Evolutionary conservation across 37 sponge, comb jelly and placozoan species (phyloP), one percentile per base, ranked within the genome.

Genomic region (Chondrilla cf. caribensis): DNA sequence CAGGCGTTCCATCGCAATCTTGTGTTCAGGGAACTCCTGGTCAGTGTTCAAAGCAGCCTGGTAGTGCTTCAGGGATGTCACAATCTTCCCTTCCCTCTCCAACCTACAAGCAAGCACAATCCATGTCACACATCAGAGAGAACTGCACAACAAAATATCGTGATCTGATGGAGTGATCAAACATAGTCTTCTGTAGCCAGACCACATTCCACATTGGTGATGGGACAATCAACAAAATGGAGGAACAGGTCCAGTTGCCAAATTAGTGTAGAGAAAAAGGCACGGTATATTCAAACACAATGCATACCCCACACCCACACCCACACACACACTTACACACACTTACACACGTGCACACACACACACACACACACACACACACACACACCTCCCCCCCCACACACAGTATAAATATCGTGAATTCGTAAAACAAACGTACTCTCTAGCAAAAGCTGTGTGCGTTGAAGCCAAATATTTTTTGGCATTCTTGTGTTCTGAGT

Each of bases 391-490:
- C 8, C 21, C 3, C 26, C 40, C 54, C 40, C 26, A 62, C 64
- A 62, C 29, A 26, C 25, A 62, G 15, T 62, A 19, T 62, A 62
- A 62, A 29, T 19, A 62, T 19, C 64, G 6, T n/a, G 64, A n/a
- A 62, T n/a, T 15, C 8, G 22, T 62, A 29, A 62, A 6, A 9
- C 29, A 0, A 42, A 77, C 91, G 81, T 64, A 93, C 93, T 77
- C 60, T 38, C 84, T 57, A 19, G 90, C 93, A 21, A 59, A 84
- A 19, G 87, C 90, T 1, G 70, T 71, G n/a, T 86, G 85, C 3
- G 93, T 93, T 81, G 89, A 85, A 3, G 84, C 88, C 39, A 93
- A 51, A 40, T 93, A 93, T 25, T 80, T 89, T 25, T 78, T 82
- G 17, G 93, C 93, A 82, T 93, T 93, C 60, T 57, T 82, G 58